phyloP scores from a whole-genome alignment of 2,888 invertebrate species.

The Aproaerema taeniolella region DNA sequence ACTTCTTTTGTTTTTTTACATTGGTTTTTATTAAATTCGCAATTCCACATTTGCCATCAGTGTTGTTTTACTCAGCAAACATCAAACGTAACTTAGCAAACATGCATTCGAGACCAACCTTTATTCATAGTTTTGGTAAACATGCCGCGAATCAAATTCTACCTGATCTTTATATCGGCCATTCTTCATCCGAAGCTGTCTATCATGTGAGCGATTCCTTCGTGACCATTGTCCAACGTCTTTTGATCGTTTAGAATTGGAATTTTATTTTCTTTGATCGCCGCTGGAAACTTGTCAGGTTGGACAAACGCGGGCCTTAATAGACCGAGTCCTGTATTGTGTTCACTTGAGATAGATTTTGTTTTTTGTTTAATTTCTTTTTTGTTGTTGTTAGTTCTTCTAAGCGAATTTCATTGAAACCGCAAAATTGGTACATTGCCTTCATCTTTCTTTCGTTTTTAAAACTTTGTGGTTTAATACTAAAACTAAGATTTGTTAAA shows the following conservation, averaged over 20 bases:
- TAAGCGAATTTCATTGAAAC: too few species aligned
- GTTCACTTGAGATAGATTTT: constrained; percentile 45
- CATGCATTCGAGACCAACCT: too few species aligned
- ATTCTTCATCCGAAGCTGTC: constrained; percentile 48
- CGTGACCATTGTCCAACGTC: constrained; percentile 74
- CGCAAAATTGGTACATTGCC: too few species aligned
- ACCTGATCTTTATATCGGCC: constrained; percentile 60
- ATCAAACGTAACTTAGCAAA: too few species aligned
- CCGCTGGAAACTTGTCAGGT: constrained; percentile 49
- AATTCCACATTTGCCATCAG: too few species aligned
- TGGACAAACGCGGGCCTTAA: constrained; percentile 44
- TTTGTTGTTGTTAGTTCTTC: too few species aligned
- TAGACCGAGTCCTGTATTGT: constrained; percentile 41
- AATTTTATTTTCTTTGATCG: constrained; percentile 41
- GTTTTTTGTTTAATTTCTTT: constrained; percentile 39
- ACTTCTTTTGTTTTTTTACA: constrained; percentile 1
- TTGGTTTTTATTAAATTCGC: constrained; percentile 14
- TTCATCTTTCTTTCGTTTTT: too few species aligned
- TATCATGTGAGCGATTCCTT: constrained; percentile 47
- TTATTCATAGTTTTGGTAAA: neutral
- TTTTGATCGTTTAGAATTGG: constrained; percentile 54
- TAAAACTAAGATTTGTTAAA: too few species aligned
- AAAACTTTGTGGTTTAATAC: too few species aligned
- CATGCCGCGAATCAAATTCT: constrained; percentile 51
- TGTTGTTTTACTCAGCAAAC: too few species aligned